phyloP scores from a whole-genome alignment of 2,797 vertebrate genomes.

The Corythornis leucogaster region DNA sequence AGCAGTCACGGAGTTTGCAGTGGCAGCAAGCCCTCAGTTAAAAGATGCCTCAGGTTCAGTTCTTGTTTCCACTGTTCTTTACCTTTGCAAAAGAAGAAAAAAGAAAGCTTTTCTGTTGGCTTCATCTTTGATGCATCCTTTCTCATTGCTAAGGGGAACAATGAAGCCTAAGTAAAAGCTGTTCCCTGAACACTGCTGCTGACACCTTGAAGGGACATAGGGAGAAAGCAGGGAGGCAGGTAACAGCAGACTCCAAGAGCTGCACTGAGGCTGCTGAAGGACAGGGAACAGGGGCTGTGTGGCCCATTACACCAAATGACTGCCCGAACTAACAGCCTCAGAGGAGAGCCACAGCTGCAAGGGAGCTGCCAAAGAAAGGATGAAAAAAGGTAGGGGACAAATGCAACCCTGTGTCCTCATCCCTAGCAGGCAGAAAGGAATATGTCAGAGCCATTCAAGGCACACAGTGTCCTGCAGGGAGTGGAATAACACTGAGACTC shows the following conservation, averaged over 20 bases:
- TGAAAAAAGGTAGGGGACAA: not conserved
- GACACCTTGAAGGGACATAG: not conserved
- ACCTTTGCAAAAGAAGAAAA: not conserved
- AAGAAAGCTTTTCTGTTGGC: not conserved
- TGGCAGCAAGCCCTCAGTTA: not conserved
- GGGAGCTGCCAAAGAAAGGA: not conserved
- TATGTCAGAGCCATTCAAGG: not conserved
- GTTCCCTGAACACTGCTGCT: not conserved
- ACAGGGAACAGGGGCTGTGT: not conserved
- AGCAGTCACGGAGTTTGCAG: not conserved
- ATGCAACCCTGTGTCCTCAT: not conserved
- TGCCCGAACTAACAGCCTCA: not conserved
- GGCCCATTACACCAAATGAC: not conserved
- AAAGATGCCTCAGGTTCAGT: not conserved
- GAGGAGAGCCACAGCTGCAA: not conserved
- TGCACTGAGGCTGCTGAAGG: not conserved
- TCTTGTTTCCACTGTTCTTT: not conserved
- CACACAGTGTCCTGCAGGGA: fast-evolving
- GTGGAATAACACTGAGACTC: not conserved
- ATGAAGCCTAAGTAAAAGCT: not conserved
- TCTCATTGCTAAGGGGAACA: not conserved
- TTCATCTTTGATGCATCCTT: not conserved
- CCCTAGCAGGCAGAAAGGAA: not conserved
- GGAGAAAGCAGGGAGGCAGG: not conserved
- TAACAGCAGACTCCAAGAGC: not conserved